Evolutionary conservation across 2,113 vertebrate genomes (phyloP).

Genomic region (Myiozetetes cayanensis): DNA sequence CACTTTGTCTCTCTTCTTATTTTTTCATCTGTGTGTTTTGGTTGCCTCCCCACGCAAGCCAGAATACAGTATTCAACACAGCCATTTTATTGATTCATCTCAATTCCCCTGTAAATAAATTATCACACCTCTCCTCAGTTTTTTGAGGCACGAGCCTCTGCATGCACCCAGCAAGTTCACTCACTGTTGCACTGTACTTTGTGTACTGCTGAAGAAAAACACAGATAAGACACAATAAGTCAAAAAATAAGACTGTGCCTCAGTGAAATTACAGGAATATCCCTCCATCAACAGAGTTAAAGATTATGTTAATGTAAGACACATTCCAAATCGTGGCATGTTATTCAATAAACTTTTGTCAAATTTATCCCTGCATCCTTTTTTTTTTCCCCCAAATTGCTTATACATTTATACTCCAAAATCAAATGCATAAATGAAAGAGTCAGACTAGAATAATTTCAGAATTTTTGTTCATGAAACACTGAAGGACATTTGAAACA

Average conservation of each 20-base stretch:
- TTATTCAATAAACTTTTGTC: not conserved
- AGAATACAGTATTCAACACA: not conserved
- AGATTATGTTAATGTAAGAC: not conserved
- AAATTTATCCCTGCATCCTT: not conserved
- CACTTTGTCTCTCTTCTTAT: not conserved
- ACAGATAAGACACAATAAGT: not conserved
- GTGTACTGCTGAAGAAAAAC: not conserved
- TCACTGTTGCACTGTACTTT: not conserved
- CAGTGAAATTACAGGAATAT: not conserved
- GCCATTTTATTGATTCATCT: not conserved
- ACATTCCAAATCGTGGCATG: fast-evolving
- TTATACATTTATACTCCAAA: not conserved
- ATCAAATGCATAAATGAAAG: not conserved
- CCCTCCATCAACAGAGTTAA: not conserved
- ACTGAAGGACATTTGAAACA: not conserved
- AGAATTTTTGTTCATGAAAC: not conserved
- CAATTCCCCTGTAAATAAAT: not conserved
- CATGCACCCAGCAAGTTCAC: not conserved
- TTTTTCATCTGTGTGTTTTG: not conserved
- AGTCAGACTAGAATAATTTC: not conserved
- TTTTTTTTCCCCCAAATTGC: not conserved
- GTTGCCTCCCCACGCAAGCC: not conserved
- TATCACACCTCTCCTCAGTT: not conserved
- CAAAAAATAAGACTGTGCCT: fast-evolving
- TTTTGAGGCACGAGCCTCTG: not conserved